Conservation (phyloP, 2,797 vertebrate species). For the Acropternis orthonyx region DNA sequence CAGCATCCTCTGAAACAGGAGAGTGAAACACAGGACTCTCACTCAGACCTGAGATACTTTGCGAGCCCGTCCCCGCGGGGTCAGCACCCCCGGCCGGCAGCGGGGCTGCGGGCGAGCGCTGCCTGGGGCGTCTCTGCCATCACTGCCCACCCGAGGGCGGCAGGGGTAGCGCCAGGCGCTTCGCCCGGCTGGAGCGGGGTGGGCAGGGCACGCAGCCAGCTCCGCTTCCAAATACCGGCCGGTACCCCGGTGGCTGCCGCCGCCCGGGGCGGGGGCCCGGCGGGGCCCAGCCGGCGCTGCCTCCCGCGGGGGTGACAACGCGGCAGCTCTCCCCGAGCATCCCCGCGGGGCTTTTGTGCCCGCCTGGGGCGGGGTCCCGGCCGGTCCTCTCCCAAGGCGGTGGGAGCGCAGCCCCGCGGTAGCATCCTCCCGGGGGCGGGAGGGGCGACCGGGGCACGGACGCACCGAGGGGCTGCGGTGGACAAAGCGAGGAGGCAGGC, state of each 20-base stretch:
- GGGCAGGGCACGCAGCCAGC: background rate
- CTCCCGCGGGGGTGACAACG: background rate
- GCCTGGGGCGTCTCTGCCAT: background rate
- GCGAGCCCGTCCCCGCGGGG: background rate
- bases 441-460: background rate
- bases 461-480: background rate
- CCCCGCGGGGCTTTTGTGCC: conserved; percentile 16
- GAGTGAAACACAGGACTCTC: background rate
- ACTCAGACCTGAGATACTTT: background rate
- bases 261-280: background rate
- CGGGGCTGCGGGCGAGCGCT: background rate
- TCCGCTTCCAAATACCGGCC: background rate
- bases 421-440: background rate
- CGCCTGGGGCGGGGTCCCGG: background rate
- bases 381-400: background rate
- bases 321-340: background rate
- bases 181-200: background rate
- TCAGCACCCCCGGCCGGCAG: background rate
- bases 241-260: background rate
- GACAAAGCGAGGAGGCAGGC: conserved; percentile 20
- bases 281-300: background rate
- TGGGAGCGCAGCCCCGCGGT: background rate
- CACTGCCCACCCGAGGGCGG: background rate
- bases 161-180: background rate
- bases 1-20: background rate